Evolutionary conservation across 2,113 vertebrate genomes (phyloP), one percentile per base, ranked within the genome.

Genomic region (Octodon degus): DNA sequence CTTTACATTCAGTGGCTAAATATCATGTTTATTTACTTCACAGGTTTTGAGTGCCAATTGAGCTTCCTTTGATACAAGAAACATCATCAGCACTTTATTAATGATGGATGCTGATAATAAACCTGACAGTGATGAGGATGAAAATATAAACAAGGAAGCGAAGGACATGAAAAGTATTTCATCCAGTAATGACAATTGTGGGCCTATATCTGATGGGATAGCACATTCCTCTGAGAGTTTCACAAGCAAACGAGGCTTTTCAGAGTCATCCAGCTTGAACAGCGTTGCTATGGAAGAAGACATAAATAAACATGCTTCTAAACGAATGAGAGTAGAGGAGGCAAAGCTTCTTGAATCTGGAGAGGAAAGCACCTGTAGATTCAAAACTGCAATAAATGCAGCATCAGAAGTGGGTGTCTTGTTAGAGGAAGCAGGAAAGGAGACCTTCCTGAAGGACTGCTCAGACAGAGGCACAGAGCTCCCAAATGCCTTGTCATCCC

Each of bases 21-120:
- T 80, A 9, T 7, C 13, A 20, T 17, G 43, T 89, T 92, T 70
- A 4, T 96, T 93, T 97, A 34, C 93, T 98, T 98, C 93, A 19
- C 86, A 99, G 98, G 90, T 82, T 83, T 90, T 58, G 97, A 58
- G 80, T 95, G 80, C 91, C 34, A 84, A 60, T 97, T 98, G 98
- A 95, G 80, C 50, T 83, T 19, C 60, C 68, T 14, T 19, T 74
- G 74, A 77, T 96, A 87, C 55, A 72, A 91, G 62, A 82, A 87
- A 13, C 50, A 5, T 81, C 30, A 2, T 0, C 55, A 19, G 74
- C 81, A 27, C 93, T 88, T 93, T 62, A 32, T 82, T 96, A 82
- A 97, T 74, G 85, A 99, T 99, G 99, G 98, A 98, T 91, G 72
- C 37, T 4, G 98, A 97, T 22, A 97, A 97, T 96, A 97, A 96